phyloP scores from a whole-genome alignment of 2,113 vertebrate genomes.

The Myocastor coypus region DNA sequence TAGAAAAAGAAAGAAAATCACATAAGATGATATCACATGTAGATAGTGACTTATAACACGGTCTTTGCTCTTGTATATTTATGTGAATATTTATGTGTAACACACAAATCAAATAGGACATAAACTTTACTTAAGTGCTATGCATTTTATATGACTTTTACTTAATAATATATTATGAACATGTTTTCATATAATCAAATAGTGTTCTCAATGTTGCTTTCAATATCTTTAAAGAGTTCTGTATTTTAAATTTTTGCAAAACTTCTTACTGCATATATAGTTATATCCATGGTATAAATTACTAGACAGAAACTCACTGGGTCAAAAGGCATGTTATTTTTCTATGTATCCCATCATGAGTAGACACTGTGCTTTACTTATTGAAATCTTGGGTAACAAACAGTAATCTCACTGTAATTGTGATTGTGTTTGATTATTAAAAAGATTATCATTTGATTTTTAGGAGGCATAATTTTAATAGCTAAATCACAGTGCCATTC shows the following conservation, averaged over 20 bases:
- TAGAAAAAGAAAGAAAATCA: background rate
- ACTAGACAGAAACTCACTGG: constrained; percentile 10
- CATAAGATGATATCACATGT: background rate
- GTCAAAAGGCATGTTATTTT: background rate
- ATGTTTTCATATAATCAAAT: background rate
- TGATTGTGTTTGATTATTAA: background rate
- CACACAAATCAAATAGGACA: background rate
- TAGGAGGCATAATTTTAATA: background rate
- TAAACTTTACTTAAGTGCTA: background rate
- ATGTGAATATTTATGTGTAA: background rate
- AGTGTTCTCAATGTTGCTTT: background rate
- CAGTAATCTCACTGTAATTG: constrained; percentile 4
- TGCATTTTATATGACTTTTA: background rate
- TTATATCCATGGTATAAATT: constrained; percentile 25
- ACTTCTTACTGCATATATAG: constrained; percentile 4
- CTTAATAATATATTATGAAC: background rate
- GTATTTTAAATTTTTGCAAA: constrained; percentile 34
- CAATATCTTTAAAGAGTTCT: background rate
- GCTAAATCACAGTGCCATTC: background rate
- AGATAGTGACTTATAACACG: background rate
- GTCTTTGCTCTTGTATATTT: background rate
- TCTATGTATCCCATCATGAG: background rate
- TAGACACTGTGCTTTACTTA: background rate
- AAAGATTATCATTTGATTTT: constrained; percentile 23
- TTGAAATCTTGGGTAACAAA: constrained; percentile 25